Percentiles rank a stretch among this genome's conserved stretches.
These are phyloP conservation scores for Albula glossodonta DNA, from an alignment of 2,113 vertebrate genomes.

Conservation along the genomic window DNA sequence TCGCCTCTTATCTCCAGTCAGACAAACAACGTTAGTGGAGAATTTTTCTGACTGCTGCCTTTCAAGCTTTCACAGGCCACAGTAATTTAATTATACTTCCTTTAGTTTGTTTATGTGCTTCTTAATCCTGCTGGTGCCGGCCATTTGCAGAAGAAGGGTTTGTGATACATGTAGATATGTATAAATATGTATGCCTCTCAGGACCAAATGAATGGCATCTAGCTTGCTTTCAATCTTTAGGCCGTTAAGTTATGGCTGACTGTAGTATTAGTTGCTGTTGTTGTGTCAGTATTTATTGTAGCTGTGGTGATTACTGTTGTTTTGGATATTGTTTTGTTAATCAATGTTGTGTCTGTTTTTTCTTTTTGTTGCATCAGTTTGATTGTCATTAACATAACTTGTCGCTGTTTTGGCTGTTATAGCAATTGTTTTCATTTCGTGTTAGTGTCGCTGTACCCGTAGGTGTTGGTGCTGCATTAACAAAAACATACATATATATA, in stretches of 20 bases:
- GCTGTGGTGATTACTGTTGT: neutral
- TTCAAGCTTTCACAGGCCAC: neutral
- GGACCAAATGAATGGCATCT: neutral
- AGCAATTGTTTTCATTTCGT: too few species aligned
- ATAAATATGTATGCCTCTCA: neutral
- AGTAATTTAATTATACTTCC: neutral
- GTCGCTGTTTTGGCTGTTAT: too few species aligned
- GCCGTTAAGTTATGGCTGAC: neutral
- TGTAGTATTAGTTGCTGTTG: neutral
- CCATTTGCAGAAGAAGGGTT: neutral
- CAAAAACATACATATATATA: too few species aligned
- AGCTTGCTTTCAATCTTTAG: neutral
- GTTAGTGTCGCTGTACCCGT: too few species aligned
- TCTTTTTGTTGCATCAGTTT: neutral
- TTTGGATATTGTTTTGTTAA: neutral
- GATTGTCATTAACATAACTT: too few species aligned
- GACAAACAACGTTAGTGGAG: neutral
- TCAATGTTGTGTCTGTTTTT: neutral
- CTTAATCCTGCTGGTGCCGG: neutral
- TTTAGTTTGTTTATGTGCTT: neutral
- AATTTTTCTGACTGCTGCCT: neutral
- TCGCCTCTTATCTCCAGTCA: neutral
- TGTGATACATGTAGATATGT: neutral
- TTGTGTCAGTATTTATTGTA: neutral
- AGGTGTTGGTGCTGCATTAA: too few species aligned